Evolutionary conservation across 2,888 invertebrate genomes (phyloP), one percentile per base, ranked within the genome.

Genomic region (Lasioglossum malachurum): DNA sequence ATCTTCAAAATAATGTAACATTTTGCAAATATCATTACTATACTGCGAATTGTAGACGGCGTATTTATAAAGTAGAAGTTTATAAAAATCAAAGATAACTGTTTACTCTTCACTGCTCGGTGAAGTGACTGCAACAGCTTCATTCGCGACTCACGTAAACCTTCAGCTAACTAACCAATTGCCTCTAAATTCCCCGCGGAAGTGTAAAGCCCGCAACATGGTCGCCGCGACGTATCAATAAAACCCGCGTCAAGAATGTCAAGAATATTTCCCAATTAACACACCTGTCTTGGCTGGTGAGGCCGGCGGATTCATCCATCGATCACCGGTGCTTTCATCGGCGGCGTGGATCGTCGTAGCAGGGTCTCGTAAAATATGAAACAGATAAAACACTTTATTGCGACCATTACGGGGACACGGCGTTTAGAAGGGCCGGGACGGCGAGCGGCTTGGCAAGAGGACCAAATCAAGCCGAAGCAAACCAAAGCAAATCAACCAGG

Each of bases 381-480:
- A 38, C 67, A 69, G 67, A 69, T 69, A 69, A 35, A 69, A 69
- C 35, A 35, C 67, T 69, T 69, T 69, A 69, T 69, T 35, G 67
- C 67, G 67, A 23, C 67, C 35, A 69, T 69, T 69, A 69, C 23
- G 10, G 38, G 67, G 35, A 69, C 67, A 69, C 35, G 35, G 38
- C 35, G 31, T 38, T 69, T 69, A 69, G 67, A 69, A 23, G 67
- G 23, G 38, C 8, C 19, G 67, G 19, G 14, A 64, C 64, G 35
- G 8, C 19, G 35, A 69, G 38, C 31, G 64, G 1, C 31, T 4
- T 16, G 64, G 31, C 35, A 31, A 27, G 64, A 67, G 4, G 31
- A 67, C 19, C 31, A 31, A 67, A 67, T n/a, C 57, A 27, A 60
- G n/a, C n/a, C 14, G 12, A 27, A 27, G 57, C 57, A 14, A 60